Evolutionary conservation across 2,888 invertebrate genomes (phyloP).

Genomic region (Caenorhabditis sp.): DNA sequence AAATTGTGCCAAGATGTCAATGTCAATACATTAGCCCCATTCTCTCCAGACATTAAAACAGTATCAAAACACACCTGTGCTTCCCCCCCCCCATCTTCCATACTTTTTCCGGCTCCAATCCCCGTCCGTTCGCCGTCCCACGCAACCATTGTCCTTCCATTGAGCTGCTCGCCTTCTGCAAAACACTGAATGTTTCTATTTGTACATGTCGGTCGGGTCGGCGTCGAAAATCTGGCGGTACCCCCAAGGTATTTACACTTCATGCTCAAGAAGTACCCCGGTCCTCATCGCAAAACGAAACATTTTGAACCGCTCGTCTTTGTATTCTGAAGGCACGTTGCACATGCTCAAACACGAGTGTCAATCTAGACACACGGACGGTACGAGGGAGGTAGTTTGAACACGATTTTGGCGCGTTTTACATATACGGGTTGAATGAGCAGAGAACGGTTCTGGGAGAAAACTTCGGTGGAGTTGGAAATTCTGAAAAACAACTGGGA

Average conservation of each 20-base stretch:
- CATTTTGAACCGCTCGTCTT: conserved; percentile 25
- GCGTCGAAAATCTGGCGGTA: conserved; percentile 5
- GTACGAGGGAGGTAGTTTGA: background rate
- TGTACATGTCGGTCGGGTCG: conserved; percentile 30
- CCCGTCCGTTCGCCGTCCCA: conserved; percentile 11
- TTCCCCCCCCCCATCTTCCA: background rate
- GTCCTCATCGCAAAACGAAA: conserved; percentile 4
- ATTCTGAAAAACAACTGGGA: too few relatives aligned
- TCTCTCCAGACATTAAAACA: background rate
- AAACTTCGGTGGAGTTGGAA: too few relatives aligned
- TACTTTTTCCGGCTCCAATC: conserved; percentile 6
- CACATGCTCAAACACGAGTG: background rate
- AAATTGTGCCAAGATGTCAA: too few relatives aligned
- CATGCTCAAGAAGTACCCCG: conserved; percentile 49
- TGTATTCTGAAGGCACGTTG: conserved; percentile 5
- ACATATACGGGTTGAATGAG: background rate
- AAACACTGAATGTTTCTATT: conserved; percentile 38
- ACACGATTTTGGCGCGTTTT: background rate
- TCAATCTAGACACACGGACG: conserved; percentile 6
- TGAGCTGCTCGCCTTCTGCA: conserved; percentile 4
- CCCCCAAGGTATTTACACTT: conserved; percentile 46
- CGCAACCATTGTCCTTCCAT: conserved; percentile 35
- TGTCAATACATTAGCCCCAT: background rate
- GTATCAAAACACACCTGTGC: conserved; percentile 17
- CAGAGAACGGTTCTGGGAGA: background rate